Evolutionary conservation across 2,113 vertebrate genomes (phyloP).

Genomic region (Oenanthe oenanthe): DNA sequence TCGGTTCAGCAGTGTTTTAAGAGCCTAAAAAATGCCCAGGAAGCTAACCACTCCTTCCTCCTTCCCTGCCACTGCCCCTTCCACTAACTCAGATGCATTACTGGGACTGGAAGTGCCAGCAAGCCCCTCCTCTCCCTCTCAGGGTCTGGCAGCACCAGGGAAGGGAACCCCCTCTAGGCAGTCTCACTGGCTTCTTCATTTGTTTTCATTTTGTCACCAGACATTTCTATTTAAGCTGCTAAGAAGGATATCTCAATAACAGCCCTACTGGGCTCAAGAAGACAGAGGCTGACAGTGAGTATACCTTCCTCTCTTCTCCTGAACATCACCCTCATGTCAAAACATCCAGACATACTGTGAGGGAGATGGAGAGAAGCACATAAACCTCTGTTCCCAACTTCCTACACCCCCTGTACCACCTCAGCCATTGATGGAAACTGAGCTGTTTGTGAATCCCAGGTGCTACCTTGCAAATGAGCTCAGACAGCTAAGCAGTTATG

Average conservation of each 20-base stretch:
- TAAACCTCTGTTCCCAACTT: not conserved
- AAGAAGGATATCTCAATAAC: conserved; percentile 68
- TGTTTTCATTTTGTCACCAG: conserved; percentile 75
- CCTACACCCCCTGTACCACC: not conserved
- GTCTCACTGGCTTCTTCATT: conserved; percentile 30
- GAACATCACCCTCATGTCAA: not conserved
- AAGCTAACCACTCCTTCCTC: not conserved
- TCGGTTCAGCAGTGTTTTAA: not conserved
- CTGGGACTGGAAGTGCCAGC: not conserved
- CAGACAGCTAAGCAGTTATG: not conserved
- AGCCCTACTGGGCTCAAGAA: conserved; percentile 9
- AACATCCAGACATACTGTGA: not conserved
- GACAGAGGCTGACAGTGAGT: conserved; percentile 11
- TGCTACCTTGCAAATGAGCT: not conserved
- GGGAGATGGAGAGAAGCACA: not conserved
- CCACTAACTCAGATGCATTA: conserved; percentile 11
- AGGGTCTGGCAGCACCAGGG: not conserved
- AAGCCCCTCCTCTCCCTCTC: conserved; percentile 48
- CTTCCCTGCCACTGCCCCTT: not conserved
- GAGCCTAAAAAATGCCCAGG: conserved; percentile 1
- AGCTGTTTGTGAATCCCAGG: not conserved
- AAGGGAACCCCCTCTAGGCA: conserved; percentile 11
- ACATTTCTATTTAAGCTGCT: conserved; percentile 64
- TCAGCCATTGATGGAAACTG: not conserved
- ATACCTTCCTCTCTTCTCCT: not conserved